Evolutionary conservation across 2,888 invertebrate species (phyloP), one percentile per base, ranked within the genome.

Genomic region (Phengaris arion): DNA sequence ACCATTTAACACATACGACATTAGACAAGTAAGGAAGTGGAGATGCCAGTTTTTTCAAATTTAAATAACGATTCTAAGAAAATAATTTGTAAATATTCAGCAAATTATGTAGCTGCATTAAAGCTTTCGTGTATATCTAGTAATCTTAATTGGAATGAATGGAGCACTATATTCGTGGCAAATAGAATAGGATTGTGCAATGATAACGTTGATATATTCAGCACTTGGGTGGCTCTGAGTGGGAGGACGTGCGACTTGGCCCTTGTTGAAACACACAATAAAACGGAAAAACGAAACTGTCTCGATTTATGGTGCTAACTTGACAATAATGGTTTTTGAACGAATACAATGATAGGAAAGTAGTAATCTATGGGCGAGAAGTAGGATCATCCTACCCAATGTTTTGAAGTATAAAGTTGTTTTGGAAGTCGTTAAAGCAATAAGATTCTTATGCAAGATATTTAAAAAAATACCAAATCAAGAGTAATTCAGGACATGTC

Each of bases 191-290:
- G 80, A 83, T 86, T 86, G 85, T 81, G 85, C 82, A 85, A 85
- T 80, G 83, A 84, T 84, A 84, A 84, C 83, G 85, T 86, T 86
- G 88, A 85, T 86, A 84, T 77, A 80, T 80, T 79, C 85, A 86
- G 84, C 89, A 90, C 88, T 90, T 90, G 89, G 90, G 86, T 87
- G 88, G 87, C 83, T 81, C 83, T 81, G 84, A 85, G 90, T 90
- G 87, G 90, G 92, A 85, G 89, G 87, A 85, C 83, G 81, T 81
- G 84, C 84, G 85, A 84, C 87, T 87, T 86, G 84, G 84, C 82
- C 81, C 82, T 81, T 84, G 85, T 86, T 83, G 84, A 85, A 87
- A 86, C 77, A 81, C 80, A 81, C 81, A 81, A 84, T 81, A 83
- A 81, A 81, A 79, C 82, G 81, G 82, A 85, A 84, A 83, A 85